These are phyloP conservation scores for Scatophagus argus DNA, from an alignment of 2,113 vertebrate genomes.

Conservation along the genomic window DNA sequence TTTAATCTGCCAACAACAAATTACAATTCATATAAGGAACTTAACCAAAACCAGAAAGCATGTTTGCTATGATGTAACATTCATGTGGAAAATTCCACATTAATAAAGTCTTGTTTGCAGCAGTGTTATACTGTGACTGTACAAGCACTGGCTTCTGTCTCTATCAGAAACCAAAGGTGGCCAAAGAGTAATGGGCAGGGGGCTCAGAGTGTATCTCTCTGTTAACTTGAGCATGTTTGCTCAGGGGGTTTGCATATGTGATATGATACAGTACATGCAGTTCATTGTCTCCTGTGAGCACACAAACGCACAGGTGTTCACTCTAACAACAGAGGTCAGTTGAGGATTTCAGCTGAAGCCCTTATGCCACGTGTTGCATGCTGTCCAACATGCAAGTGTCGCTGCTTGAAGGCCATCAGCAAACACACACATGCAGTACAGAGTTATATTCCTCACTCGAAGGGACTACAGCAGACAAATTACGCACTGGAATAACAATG, in stretches of 20 bases:
- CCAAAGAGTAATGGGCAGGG: slow-evolving; percentile 25
- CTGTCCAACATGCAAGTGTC: neutral
- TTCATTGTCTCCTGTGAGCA: slow-evolving; percentile 37
- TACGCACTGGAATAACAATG: neutral
- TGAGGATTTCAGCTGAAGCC: slow-evolving; percentile 9
- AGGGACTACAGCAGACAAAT: neutral
- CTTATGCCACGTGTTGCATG: slow-evolving; percentile 8
- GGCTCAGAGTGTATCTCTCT: slow-evolving; percentile 45
- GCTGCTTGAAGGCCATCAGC: neutral
- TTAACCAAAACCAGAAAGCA: neutral
- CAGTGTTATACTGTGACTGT: neutral
- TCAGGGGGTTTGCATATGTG: slow-evolving; percentile 42
- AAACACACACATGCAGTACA: neutral
- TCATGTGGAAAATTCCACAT: slow-evolving; percentile 16
- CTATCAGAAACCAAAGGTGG: slow-evolving; percentile 19
- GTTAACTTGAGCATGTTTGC: slow-evolving; percentile 45
- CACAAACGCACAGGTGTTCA: slow-evolving; percentile 1
- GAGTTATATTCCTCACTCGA: neutral
- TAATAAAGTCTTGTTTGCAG: neutral
- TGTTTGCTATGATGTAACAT: slow-evolving; percentile 5
- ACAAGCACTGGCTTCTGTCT: slow-evolving; percentile 6
- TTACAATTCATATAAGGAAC: neutral
- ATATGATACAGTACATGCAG: slow-evolving; percentile 47
- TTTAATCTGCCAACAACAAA: neutral
- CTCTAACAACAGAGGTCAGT: slow-evolving; percentile 33